Evolutionary conservation across 1,140 invertebrate species (phyloP).

Genomic region (Achroia grisella): DNA sequence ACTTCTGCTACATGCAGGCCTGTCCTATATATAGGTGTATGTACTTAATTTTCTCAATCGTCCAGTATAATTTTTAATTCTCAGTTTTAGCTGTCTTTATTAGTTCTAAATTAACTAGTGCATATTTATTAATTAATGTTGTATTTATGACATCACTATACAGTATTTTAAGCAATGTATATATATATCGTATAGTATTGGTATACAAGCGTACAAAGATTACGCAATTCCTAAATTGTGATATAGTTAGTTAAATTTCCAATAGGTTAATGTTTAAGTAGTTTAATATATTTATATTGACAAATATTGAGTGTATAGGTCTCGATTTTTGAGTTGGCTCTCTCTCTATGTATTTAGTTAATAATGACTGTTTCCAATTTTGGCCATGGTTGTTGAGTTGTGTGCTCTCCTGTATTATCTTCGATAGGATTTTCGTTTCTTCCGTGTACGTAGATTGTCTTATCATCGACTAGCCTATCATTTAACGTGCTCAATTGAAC

Average conservation of each 20-base stretch:
- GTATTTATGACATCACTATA: slow-evolving; percentile 31
- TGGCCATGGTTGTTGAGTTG: neutral
- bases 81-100: slow-evolving; percentile 2
- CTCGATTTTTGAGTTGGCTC: slow-evolving; percentile 32
- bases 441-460: neutral
- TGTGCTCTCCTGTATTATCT: neutral
- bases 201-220: slow-evolving; percentile 24
- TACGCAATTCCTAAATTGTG: slow-evolving; percentile 69
- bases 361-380: neutral
- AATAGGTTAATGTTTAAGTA: slow-evolving; percentile 27
- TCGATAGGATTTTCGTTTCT: neutral
- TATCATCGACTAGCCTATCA: neutral
- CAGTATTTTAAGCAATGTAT: slow-evolving; percentile 41
- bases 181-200: slow-evolving; percentile 16
- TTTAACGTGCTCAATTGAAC: neutral
- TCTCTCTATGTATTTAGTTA: slow-evolving; percentile 18
- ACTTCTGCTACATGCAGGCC: too few species aligned
- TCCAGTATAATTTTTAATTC: neutral
- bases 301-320: slow-evolving; percentile 21
- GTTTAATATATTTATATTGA: slow-evolving; percentile 28
- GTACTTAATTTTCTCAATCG: slow-evolving; percentile 8
- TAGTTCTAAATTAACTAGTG: slow-evolving; percentile 3
- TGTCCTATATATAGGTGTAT: slow-evolving; percentile 4
- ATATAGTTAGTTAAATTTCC: slow-evolving; percentile 49
- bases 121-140: slow-evolving; percentile 9